Evolutionary conservation across 2,797 vertebrate species (phyloP).

Genomic region (Mus minutoides): DNA sequence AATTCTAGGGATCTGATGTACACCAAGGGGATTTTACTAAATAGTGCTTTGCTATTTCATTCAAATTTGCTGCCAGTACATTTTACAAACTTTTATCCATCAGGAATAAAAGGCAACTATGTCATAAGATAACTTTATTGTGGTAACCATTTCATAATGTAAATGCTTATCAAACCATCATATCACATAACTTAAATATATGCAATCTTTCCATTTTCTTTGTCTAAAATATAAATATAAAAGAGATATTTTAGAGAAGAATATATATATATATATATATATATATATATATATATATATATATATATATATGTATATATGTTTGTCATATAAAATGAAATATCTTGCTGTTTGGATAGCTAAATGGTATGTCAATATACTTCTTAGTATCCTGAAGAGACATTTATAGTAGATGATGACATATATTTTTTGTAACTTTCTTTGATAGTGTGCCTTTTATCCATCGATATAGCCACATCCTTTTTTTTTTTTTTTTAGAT

Average conservation of each 20-base stretch:
- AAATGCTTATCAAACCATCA: background rate
- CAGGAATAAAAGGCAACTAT: background rate
- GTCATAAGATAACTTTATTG: background rate
- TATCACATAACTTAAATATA: background rate
- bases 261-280: background rate
- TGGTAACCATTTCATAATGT: background rate
- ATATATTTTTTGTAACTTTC: conserved; percentile 27
- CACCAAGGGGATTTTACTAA: background rate
- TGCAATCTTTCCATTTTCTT: background rate
- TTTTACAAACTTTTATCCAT: background rate
- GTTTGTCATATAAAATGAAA: conserved; percentile 62
- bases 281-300: background rate
- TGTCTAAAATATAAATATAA: background rate
- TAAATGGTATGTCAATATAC: background rate
- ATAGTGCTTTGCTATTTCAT: background rate
- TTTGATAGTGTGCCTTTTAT: background rate
- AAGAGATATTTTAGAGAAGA: conserved; percentile 19
- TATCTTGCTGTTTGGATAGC: background rate
- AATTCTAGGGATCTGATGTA: background rate
- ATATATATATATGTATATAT: conserved; percentile 8
- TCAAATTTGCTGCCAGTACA: background rate
- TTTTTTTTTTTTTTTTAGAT: too few relatives aligned
- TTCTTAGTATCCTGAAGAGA: conserved; percentile 1
- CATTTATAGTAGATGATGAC: background rate
- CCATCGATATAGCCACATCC: background rate